A percentile compares a stretch with the other conserved stretches of the same genome.
Evolutionary conservation across 2,888 invertebrate genomes (phyloP).

Genomic region (Eristalis intricaria): DNA sequence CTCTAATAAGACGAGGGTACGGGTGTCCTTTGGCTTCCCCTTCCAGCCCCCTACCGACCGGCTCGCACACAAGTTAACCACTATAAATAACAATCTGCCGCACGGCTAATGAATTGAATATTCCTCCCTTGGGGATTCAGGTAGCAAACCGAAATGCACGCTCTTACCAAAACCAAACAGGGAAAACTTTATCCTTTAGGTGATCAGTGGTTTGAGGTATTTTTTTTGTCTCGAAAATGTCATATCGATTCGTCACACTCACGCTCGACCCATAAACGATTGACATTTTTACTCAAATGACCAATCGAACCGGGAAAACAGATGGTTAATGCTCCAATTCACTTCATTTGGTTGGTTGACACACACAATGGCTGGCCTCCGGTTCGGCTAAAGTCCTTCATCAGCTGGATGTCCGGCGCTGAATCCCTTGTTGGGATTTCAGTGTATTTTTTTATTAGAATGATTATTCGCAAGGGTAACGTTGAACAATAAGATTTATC

Average conservation of each 20-base stretch:
- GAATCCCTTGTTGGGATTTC: neutral
- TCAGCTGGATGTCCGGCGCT: neutral
- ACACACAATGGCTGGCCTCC: neutral
- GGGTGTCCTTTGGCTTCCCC: no score
- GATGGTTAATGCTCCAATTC: constrained; percentile 19
- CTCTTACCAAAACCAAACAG: constrained; percentile 20
- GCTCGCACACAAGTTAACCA: constrained; percentile 1
- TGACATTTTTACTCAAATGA: constrained; percentile 48
- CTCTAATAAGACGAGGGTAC: neutral
- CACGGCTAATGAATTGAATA: constrained; percentile 47
- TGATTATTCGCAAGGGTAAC: constrained; percentile 22
- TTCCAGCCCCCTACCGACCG: neutral
- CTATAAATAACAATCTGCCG: constrained; percentile 56
- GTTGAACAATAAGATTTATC: constrained; percentile 23
- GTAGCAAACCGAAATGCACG: constrained; percentile 27
- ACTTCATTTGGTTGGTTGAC: constrained; percentile 31
- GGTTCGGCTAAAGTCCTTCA: neutral
- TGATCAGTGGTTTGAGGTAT: neutral
- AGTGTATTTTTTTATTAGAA: constrained; percentile 7
- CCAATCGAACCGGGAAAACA: constrained; percentile 28
- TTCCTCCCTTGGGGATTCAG: constrained; percentile 31
- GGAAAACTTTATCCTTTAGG: constrained; percentile 13
- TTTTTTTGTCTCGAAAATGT: neutral
- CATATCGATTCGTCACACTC: constrained; percentile 34
- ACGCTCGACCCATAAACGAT: constrained; percentile 17